Evolutionary conservation across 2,888 invertebrate species (phyloP).

Genomic region (Phlogophora meticulosa): DNA sequence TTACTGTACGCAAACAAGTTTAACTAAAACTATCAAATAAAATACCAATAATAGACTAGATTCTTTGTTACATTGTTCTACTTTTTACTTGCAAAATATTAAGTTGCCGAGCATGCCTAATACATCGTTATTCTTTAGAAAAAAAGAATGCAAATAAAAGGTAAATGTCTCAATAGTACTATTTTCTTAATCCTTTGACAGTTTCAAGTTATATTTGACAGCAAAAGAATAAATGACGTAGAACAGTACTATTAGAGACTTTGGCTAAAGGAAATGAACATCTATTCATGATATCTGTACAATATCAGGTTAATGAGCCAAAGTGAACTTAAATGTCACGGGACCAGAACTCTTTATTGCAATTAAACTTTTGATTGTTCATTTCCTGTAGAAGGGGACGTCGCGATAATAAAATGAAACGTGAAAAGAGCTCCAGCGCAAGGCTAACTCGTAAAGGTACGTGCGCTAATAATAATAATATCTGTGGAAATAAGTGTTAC

Average conservation of each 20-base stretch:
- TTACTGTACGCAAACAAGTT: conserved; percentile 45
- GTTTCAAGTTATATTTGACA: background rate
- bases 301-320: background rate
- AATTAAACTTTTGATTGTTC: conserved; percentile 6
- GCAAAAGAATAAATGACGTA: background rate
- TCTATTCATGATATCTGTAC: background rate
- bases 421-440: conserved; percentile 61
- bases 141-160: conserved; percentile 53
- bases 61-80: conserved; percentile 41
- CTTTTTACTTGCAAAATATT: conserved; percentile 46
- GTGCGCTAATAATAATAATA: conserved; percentile 65
- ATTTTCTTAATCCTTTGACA: conserved; percentile 9
- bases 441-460: conserved; percentile 58
- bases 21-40: conserved; percentile 48
- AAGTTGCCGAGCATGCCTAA: conserved; percentile 63
- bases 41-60: conserved; percentile 40
- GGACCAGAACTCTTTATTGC: background rate
- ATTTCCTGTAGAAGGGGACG: conserved; percentile 50
- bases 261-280: conserved; percentile 53
- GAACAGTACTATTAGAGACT: conserved; percentile 61
- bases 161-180: conserved; percentile 53
- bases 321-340: background rate
- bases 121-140: conserved; percentile 39
- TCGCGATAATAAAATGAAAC: conserved; percentile 58
- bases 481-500: conserved; percentile 66